Evolutionary conservation across 2,113 vertebrate species (phyloP), one percentile per base, ranked within the genome.

Genomic region (Pelvicachromis taeniatus): DNA sequence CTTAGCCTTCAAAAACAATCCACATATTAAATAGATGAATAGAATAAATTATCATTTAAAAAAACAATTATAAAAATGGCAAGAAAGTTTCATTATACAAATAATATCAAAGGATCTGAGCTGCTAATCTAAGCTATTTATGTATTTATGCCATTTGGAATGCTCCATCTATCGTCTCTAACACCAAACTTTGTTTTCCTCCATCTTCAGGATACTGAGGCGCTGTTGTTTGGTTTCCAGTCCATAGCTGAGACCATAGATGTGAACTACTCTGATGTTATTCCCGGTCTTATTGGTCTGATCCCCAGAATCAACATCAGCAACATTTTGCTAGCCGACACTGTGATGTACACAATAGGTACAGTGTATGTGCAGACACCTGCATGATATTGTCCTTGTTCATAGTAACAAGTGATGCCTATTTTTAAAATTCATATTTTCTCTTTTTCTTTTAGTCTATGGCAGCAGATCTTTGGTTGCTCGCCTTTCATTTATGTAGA

Each of bases 211-310:
- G 97, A 99, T 95, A 98, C 97, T 0, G 99, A 99, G 92, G 97
- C 98, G 16, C 94, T 99, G 93, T 94, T 99, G 38, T 99, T 98
- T 4, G 98, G 98, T 87, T 99, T 99, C 96, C 98, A 99, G 91
- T 99, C 99, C 94, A 99, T 99, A n/a, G 98, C 99, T 0, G 99
- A 99, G 95, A 99, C 99, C 65, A 98, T 98, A 0, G 99, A 99
- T 0, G 97, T 99, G 65, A 98, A 98, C 94, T 99, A 99, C 93
- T 99, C 98, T 0, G 98, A 99, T 3, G 99, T 99, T 84, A 99
- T 99, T 87, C 99, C 99, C 0, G 99, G 99, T 31, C 97, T 99
- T 33, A 98, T 99, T 0, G 98, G 97, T 48, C 97, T 99, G 86
- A 98, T 99, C 89, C 99, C 99, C 16, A 95, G 97, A 77, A 99